These are phyloP conservation scores for Bujurquina vittata DNA, from an alignment of 2,113 vertebrate species.

Conservation along the genomic window DNA sequence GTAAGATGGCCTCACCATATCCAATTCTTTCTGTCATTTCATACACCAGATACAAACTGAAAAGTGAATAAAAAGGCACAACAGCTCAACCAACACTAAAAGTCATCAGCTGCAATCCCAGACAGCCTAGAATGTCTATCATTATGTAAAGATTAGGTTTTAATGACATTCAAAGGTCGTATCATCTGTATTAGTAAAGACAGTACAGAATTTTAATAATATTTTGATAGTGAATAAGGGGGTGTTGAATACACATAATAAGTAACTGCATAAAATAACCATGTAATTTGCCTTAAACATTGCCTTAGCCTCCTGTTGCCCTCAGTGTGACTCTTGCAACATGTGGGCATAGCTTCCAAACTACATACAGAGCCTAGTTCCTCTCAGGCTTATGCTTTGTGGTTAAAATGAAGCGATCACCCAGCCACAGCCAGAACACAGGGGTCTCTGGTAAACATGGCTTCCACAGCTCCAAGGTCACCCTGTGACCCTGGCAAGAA, in stretches of 20 bases:
- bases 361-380: background rate
- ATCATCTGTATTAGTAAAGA: background rate
- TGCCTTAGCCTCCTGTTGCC: background rate
- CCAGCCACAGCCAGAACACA: slow-evolving; percentile 45
- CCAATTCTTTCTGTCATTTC: background rate
- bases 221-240: background rate
- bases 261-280: background rate
- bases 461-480: slow-evolving; percentile 63
- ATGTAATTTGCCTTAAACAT: background rate
- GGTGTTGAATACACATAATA: background rate
- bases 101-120: background rate
- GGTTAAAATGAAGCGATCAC: slow-evolving; percentile 38
- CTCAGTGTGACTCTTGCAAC: background rate
- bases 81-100: background rate
- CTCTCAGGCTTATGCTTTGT: background rate
- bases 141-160: background rate
- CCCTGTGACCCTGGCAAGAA: slow-evolving; percentile 48
- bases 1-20: no score
- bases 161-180: background rate
- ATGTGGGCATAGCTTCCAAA: background rate
- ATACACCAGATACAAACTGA: background rate
- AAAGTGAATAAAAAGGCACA: background rate
- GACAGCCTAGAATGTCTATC: background rate
- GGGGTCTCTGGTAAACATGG: slow-evolving; percentile 72
- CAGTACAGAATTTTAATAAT: background rate